Percentiles rank a stretch among this genome's conserved stretches.
Conservation (phyloP, 2,888 invertebrate genomes). For the Plagodis dolabraria region DNA sequence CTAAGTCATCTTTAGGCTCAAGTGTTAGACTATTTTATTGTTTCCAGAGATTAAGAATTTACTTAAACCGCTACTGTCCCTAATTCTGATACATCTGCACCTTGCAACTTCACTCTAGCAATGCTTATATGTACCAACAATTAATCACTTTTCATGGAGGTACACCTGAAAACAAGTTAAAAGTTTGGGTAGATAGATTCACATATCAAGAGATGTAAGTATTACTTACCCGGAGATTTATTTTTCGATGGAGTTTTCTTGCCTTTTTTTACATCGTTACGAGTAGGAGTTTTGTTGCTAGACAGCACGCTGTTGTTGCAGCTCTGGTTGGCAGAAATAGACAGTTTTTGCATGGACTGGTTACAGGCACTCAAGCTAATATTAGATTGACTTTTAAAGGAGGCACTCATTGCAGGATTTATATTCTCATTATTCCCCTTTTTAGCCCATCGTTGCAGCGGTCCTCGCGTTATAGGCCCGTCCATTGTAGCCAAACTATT, state of each 20-base stretch:
- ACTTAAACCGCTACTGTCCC: no score
- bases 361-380: slow-evolving; percentile 86
- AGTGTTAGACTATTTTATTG: no score
- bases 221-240: slow-evolving; percentile 86
- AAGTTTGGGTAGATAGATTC: no score
- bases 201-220: background rate
- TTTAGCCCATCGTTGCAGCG: slow-evolving; percentile 91
- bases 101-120: no score
- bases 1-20: no score
- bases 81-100: no score
- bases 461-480: slow-evolving; percentile 91
- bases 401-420: slow-evolving; percentile 72
- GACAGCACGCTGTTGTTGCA: slow-evolving; percentile 80
- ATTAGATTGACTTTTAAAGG: slow-evolving; percentile 76
- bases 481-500: slow-evolving; percentile 91
- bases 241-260: slow-evolving; percentile 88
- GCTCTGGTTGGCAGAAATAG: slow-evolving; percentile 85
- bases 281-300: slow-evolving; percentile 84
- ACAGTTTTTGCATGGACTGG: slow-evolving; percentile 86
- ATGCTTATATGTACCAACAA: no score
- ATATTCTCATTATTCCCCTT: slow-evolving; percentile 87
- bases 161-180: no score
- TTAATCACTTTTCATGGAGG: no score
- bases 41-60: no score
- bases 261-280: slow-evolving; percentile 81